A percentile compares a stretch with the other conserved stretches of the same genome.
Evolutionary conservation across 2,888 invertebrate species (phyloP).

Genomic region (Phyto melanocephala): DNA sequence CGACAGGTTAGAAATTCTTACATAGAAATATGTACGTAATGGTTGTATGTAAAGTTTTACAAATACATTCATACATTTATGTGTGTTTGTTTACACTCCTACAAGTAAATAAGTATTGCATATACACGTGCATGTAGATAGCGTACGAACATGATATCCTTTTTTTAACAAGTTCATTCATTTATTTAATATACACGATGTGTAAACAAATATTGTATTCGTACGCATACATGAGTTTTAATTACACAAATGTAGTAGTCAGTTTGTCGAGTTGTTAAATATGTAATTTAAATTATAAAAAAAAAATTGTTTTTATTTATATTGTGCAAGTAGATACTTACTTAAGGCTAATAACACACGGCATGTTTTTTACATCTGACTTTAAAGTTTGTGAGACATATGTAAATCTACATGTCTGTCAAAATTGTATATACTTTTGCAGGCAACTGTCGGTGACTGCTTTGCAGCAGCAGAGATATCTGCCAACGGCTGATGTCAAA

Average conservation of each 20-base stretch:
- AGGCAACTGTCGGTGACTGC: too few species aligned
- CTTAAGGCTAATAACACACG: too few species aligned
- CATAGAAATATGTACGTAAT: conserved; percentile 2
- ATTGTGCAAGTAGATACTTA: not conserved
- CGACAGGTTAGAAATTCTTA: conserved; percentile 12
- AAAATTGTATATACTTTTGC: too few species aligned
- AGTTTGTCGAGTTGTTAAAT: conserved; percentile 32
- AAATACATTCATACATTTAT: not conserved
- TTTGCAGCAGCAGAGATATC: too few species aligned
- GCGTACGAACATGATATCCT: not conserved
- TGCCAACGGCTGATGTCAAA: too few species aligned
- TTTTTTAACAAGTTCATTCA: conserved; percentile 3
- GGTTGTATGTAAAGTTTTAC: conserved; percentile 11
- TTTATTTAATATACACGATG: not conserved
- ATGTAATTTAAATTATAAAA: conserved; percentile 9
- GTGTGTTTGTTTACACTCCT: too few species aligned
- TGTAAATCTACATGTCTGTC: too few species aligned
- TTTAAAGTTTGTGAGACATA: too few species aligned
- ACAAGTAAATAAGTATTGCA: conserved; percentile 5
- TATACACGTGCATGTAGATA: conserved; percentile 7
- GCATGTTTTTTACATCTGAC: too few species aligned
- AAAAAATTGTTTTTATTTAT: conserved; percentile 13
- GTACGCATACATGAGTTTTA: conserved; percentile 49
- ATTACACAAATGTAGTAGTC: conserved; percentile 56
- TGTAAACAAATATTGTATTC: conserved; percentile 43